Conservation (phyloP, 2,888 invertebrate genomes). For the Hirtodrosophila histrioides region DNA sequence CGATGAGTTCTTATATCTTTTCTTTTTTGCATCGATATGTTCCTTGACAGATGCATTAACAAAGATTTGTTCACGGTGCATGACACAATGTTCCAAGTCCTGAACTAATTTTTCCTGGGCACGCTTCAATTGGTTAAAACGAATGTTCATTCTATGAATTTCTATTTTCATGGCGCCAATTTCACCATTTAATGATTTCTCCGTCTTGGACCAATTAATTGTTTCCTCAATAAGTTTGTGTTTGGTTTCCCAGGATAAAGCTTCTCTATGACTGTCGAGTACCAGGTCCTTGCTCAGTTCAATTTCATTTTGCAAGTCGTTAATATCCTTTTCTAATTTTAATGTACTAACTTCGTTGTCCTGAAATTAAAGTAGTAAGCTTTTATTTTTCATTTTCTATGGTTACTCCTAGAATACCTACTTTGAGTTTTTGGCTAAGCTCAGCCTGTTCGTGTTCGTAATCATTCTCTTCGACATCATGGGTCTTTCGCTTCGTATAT, state of each 20-base stretch:
- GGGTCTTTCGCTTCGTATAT: constrained; percentile 85
- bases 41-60: constrained; percentile 86
- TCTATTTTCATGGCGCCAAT: constrained; percentile 91
- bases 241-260: constrained; percentile 93
- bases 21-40: constrained; percentile 84
- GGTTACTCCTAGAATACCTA: constrained; percentile 44
- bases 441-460: constrained; percentile 86
- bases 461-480: constrained; percentile 86
- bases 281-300: constrained; percentile 85
- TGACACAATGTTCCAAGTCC: constrained; percentile 88
- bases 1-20: constrained; percentile 84
- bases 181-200: constrained; percentile 88
- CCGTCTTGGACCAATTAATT: constrained; percentile 88
- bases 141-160: constrained; percentile 93
- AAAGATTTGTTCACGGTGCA: constrained; percentile 88
- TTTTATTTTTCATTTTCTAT: not conserved
- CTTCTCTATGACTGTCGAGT: constrained; percentile 88
- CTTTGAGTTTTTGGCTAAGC: constrained; percentile 85
- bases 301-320: constrained; percentile 88
- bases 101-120: constrained; percentile 85
- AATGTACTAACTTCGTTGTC: constrained; percentile 89
- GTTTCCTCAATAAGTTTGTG: constrained; percentile 90
- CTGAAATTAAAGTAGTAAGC: constrained; percentile 82
- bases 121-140: constrained; percentile 81
- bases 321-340: constrained; percentile 88